Conservation (phyloP, 2,888 invertebrate genomes). For the Drosophila aldrichi region DNA sequence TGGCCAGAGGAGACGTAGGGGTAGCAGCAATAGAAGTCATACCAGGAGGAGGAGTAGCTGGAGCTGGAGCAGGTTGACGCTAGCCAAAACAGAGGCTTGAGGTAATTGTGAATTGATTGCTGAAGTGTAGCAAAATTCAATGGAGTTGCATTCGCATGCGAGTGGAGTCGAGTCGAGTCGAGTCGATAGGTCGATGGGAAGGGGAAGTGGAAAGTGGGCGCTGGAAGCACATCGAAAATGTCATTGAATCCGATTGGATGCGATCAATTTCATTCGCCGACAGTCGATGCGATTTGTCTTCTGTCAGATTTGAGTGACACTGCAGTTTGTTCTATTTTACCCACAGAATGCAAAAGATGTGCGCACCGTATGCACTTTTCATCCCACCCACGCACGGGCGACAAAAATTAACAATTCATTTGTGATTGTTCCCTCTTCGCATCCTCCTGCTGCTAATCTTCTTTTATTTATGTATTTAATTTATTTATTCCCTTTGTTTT, state of each 20-base stretch:
- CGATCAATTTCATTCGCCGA: slow-evolving; percentile 46
- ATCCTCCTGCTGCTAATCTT: background rate
- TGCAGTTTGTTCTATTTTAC: slow-evolving; percentile 62
- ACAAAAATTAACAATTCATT: slow-evolving; percentile 9
- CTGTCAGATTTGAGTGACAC: slow-evolving; percentile 83
- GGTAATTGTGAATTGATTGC: slow-evolving; percentile 76
- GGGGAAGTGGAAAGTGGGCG: no score
- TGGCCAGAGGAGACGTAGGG: background rate
- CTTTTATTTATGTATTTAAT: background rate
- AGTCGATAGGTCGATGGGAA: background rate
- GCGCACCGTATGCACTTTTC: slow-evolving; percentile 24
- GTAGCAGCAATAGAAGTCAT: background rate
- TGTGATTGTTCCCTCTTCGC: background rate
- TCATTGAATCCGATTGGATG: slow-evolving; percentile 53
- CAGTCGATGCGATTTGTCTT: slow-evolving; percentile 81
- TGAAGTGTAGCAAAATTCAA: slow-evolving; percentile 65
- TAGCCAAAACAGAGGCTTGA: slow-evolving; percentile 4
- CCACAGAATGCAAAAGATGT: slow-evolving; percentile 15
- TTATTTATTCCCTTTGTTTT: no score
- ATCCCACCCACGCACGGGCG: slow-evolving; percentile 21
- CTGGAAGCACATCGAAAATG: slow-evolving; percentile 13
- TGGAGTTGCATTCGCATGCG: slow-evolving; percentile 25
- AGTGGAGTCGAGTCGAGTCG: background rate
- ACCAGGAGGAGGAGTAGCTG: background rate
- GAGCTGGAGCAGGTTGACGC: background rate